Conservation (phyloP, 2,113 vertebrate species). For the Tenrec ecaudatus region DNA sequence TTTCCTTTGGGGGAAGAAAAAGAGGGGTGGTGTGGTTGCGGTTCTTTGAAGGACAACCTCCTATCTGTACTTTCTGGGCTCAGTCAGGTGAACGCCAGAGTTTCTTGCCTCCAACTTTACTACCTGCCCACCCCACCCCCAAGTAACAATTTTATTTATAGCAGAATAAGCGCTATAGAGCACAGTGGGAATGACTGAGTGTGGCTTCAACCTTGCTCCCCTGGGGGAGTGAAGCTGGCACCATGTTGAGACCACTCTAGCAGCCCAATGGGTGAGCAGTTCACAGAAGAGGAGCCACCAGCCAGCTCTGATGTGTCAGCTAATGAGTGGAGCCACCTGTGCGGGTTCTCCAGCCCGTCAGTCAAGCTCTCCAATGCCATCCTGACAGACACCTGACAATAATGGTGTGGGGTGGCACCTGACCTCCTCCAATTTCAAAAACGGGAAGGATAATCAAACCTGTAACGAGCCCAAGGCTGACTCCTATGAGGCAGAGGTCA, state of each 20-base stretch:
- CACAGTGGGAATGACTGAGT: neutral
- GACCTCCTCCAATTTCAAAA: too few relatives aligned
- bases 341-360: neutral
- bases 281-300: neutral
- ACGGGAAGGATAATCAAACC: too few relatives aligned
- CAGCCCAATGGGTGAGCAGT: neutral
- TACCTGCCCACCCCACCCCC: neutral
- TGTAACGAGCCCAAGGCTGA: too few relatives aligned
- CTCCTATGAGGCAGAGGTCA: too few relatives aligned
- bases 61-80: neutral
- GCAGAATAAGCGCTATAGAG: neutral
- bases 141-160: neutral
- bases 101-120: neutral
- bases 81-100: neutral
- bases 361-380: constrained; percentile 12
- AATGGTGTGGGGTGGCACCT: too few relatives aligned
- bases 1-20: neutral
- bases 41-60: constrained; percentile 19
- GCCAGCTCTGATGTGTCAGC: neutral
- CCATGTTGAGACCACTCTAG: neutral
- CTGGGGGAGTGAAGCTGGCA: neutral
- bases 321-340: neutral
- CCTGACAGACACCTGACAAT: neutral
- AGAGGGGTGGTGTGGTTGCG: too few relatives aligned
- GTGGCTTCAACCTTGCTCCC: neutral